These are phyloP conservation scores for Danio choprae DNA, from an alignment of 2,797 vertebrate genomes.

Conservation along the genomic window DNA sequence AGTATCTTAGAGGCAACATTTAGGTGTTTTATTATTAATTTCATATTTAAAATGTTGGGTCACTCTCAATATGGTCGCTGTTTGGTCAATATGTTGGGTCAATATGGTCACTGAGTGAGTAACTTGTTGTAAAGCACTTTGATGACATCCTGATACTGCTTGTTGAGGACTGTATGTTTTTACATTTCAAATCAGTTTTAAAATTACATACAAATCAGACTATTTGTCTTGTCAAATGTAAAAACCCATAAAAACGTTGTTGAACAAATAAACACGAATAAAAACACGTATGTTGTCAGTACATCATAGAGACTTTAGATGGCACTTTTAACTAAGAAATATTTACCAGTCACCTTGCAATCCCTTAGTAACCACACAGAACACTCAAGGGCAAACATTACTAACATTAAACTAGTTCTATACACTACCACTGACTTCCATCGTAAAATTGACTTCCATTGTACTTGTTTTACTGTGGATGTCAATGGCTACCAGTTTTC, in stretches of 20 bases:
- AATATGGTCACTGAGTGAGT: slow-evolving; percentile 8
- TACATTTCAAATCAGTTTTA: too few species aligned
- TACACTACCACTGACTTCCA: too few species aligned
- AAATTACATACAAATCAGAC: too few species aligned
- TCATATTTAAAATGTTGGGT: neutral
- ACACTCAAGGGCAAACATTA: neutral
- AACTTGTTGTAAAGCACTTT: neutral
- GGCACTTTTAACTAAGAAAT: neutral
- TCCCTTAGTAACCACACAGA: too few species aligned
- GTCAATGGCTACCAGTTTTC: too few species aligned
- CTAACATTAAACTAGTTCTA: neutral
- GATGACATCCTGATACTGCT: neutral
- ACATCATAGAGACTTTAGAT: neutral
- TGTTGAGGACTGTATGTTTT: neutral
- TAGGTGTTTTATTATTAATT: neutral
- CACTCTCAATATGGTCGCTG: too few species aligned
- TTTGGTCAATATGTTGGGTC: too few species aligned
- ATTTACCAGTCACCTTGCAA: too few species aligned
- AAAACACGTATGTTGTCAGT: neutral
- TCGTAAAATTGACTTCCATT: too few species aligned
- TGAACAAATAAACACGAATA: too few species aligned
- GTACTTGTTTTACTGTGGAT: too few species aligned
- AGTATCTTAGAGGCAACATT: neutral
- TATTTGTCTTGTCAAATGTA: neutral
- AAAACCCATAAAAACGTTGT: neutral